Evolutionary conservation across 2,888 invertebrate genomes (phyloP).

Genomic region (Corythucha ciliata): DNA sequence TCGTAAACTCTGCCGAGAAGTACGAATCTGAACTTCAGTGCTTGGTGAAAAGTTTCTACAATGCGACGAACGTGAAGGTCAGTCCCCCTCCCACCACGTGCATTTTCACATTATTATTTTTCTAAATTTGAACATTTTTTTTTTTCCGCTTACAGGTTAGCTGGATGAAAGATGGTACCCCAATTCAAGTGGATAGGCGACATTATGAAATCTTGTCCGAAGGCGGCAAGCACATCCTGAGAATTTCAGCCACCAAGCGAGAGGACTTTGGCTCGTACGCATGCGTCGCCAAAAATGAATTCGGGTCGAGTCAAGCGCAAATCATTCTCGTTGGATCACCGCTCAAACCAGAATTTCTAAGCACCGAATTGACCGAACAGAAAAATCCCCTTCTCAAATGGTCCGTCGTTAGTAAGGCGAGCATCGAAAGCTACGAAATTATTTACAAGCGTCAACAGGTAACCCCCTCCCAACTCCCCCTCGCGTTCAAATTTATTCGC

Average conservation of each 20-base stretch:
- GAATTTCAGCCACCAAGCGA: conserved; percentile 25
- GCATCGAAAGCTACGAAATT: conserved; percentile 21
- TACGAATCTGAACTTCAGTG: conserved; percentile 27
- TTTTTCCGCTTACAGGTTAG: conserved; percentile 14
- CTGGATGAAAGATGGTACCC: conserved; percentile 25
- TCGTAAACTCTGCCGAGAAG: conserved; percentile 24
- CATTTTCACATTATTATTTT: background rate
- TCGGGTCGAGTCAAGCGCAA: conserved; percentile 7
- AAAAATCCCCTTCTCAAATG: conserved; percentile 20
- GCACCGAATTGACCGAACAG: conserved; percentile 5
- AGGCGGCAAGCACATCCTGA: conserved; percentile 19
- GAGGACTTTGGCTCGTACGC: conserved; percentile 23
- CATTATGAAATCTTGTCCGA: conserved; percentile 20
- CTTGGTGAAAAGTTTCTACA: no score
- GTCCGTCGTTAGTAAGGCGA: conserved; percentile 18
- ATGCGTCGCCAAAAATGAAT: conserved; percentile 22
- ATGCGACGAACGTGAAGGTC: conserved; percentile 8
- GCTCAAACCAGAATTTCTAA: conserved; percentile 20
- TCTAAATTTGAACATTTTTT: conserved; percentile 3
- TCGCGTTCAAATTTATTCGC: background rate
- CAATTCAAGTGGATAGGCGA: conserved; percentile 14
- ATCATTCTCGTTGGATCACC: conserved; percentile 14
- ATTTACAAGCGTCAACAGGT: conserved; percentile 26
- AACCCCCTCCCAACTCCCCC: background rate
- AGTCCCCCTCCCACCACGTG: background rate